Percentiles rank a stretch among this genome's conserved stretches.
Conservation (phyloP, 1,140 invertebrate species). For the Drosophila pallidifrons region DNA sequence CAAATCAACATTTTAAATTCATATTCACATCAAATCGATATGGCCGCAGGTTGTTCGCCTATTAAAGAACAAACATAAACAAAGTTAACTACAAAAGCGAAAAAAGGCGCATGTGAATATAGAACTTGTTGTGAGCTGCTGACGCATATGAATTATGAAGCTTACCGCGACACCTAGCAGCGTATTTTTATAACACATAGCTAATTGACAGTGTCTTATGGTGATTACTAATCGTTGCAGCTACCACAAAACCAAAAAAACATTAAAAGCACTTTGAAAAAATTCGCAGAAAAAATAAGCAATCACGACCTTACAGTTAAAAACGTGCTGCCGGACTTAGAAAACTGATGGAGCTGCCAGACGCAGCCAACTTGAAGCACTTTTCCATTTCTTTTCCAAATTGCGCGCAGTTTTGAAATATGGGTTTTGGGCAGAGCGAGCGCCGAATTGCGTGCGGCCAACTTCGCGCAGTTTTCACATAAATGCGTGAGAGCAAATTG, state of each 20-base stretch:
- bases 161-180: constrained; percentile 37
- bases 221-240: constrained; percentile 57
- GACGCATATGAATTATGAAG: constrained; percentile 38
- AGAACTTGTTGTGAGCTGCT: constrained; percentile 10
- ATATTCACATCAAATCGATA: constrained; percentile 36
- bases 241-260: constrained; percentile 5
- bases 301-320: constrained; percentile 44
- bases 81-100: neutral
- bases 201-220: constrained; percentile 65
- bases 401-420: neutral
- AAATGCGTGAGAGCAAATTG: neutral
- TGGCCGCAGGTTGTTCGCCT: constrained; percentile 23
- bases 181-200: constrained; percentile 56
- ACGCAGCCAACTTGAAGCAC: neutral
- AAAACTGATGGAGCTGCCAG: no score
- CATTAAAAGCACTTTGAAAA: neutral
- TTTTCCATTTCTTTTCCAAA: neutral
- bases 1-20: constrained; percentile 30
- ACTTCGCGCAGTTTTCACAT: neutral
- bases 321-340: neutral
- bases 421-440: no score
- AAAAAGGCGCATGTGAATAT: constrained; percentile 9
- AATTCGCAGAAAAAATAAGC: constrained; percentile 5
- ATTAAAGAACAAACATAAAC: neutral
- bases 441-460: neutral